phyloP scores from a whole-genome alignment of 2,113 vertebrate species.

The Bathybates hornii region DNA sequence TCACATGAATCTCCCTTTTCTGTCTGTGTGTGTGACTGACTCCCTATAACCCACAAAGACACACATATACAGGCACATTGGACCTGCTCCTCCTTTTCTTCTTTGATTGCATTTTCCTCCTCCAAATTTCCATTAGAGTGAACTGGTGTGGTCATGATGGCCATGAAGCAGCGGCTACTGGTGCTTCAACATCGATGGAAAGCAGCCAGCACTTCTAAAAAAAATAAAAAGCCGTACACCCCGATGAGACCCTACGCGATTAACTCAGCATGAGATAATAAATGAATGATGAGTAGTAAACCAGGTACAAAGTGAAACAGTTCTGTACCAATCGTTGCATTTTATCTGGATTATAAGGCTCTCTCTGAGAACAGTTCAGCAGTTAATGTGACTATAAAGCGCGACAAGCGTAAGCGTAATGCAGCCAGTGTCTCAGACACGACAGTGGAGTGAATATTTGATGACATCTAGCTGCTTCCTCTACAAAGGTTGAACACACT shows the following conservation, averaged over 20 bases:
- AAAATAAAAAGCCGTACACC: constrained; percentile 10
- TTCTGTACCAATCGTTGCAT: not conserved
- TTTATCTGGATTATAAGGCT: not conserved
- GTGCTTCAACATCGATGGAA: not conserved
- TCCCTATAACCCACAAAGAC: not conserved
- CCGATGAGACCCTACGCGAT: constrained; percentile 18
- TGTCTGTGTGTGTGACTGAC: not conserved
- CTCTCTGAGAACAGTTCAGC: not conserved
- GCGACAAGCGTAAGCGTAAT: not conserved
- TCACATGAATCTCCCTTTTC: not conserved
- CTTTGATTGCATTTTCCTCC: not conserved
- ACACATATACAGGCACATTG: not conserved
- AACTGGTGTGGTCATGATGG: not conserved
- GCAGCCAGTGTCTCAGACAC: not conserved
- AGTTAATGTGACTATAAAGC: not conserved
- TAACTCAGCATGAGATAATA: constrained; percentile 11
- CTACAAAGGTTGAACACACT: not conserved
- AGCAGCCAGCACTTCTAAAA: not conserved
- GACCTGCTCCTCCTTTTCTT: not conserved
- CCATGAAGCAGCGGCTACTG: not conserved
- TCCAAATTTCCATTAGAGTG: not conserved
- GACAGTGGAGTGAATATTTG: not conserved
- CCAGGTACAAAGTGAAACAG: not conserved
- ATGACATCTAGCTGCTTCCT: not conserved
- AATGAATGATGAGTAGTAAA: not conserved